Evolutionary conservation across 2,797 vertebrate species (phyloP), one percentile per base, ranked within the genome.

Genomic region (Gouania willdenowi): DNA sequence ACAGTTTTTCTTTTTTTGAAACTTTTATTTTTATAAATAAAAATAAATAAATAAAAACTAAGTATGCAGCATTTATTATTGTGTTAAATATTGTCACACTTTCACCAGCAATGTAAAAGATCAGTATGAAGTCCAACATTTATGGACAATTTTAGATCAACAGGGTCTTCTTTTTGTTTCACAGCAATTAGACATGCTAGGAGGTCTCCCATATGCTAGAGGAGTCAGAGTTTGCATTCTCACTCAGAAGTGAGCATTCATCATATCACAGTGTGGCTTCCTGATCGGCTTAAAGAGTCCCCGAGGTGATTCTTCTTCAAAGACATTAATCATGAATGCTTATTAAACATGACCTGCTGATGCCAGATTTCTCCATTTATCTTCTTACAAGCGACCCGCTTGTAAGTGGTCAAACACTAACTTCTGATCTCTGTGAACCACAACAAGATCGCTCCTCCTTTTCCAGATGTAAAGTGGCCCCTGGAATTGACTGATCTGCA

Each of bases 261-360:
- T 80, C 68, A 76, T 67, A 61, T 72, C 56, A 39, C 68, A 66
- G 70, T 63, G 45, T 75, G 62, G 46, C 70, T 69, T 75, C 59
- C 48, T 59, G 59, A 83, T 73, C 71, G 72, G 67, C 61, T 58
- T 67, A 65, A 78, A 69, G 46, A 56, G 64, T 74, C 64, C 62
- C 69, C 52, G 8, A 69, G 72, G 76, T 77, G 66, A 70, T 60
- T 74, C 50, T 64, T 79, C 64, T 72, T 81, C 67, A 66, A 72
- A 74, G 53, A 52, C 65, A 81, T 83, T 77, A 75, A 79, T 82
- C 77, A 76, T 63, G 44, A 62, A 61, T 61, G 66, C 72, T 71
- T 72, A 79, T 77, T 81, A 68, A 57, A 63, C 66, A 64, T 71
- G 66, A 68, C 70, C 68, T 61, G 62, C 73, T 75, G 70, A 61